Evolutionary conservation across 2,797 vertebrate species (phyloP), one percentile per base, ranked within the genome.

Genomic region (Gymnothorax javanicus): DNA sequence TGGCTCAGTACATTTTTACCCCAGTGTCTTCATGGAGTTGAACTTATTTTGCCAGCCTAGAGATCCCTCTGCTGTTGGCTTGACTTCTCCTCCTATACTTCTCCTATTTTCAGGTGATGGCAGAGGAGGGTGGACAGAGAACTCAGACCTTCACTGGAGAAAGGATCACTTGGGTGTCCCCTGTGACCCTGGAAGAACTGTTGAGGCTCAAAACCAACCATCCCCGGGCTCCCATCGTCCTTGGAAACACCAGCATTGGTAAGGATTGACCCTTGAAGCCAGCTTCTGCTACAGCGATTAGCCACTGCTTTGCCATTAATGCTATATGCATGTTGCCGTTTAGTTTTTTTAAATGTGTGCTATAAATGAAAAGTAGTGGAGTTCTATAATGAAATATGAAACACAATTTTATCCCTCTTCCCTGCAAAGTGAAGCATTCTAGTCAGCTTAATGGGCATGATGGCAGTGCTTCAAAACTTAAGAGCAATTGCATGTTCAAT

Each of bases 211-310:
- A 96, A 94, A 69, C 84, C 20, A 89, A 89, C 0, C 87, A 97
- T 88, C 96, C 97, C 0, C 23, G 94, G 88, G 97, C 97, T 5
- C 97, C 97, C 2, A 93, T 99, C 43, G 90, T 98, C 33, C 89
- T 98, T 88, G 97, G 98, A 60, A 99, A 98, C 95, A 98, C 97
- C 9, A 90, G 89, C 57, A 91, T 98, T 33, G 97, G 98, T 96
- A 88, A 88, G 95, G 69, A 15, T 20, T 20, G 20, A 67, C 43
- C 25, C 60, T 15, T 12, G 1, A 11, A 33, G 69, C 27, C 27
- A 11, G 25, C 33, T 73, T 73, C 69, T 73, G 69, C 33, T 11
- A 27, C 27, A 17, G 6, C n/a, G 7, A 11, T 58, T 82, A 23
- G 20, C 13, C 25, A 25, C 27, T 82, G n/a, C 20, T 25, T 82